phyloP scores from a whole-genome alignment of 2,113 vertebrate species.

The Campylomormyrus tamandua region DNA sequence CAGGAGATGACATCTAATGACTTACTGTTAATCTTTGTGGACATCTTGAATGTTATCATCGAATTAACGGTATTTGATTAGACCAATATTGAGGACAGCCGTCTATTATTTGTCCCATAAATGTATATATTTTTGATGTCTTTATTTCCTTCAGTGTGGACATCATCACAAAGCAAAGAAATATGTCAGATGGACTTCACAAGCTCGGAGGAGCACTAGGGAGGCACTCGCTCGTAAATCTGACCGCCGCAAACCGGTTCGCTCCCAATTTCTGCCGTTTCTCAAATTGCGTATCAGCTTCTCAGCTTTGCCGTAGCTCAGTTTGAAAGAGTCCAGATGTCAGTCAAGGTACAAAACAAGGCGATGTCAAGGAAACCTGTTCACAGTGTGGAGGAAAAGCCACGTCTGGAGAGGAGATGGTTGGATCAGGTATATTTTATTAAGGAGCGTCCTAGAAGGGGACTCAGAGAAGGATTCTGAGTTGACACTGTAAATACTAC shows the following conservation, averaged over 20 bases:
- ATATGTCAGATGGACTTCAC: neutral
- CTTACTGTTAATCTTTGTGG: neutral
- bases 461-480: too few species aligned
- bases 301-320: neutral
- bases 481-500: too few species aligned
- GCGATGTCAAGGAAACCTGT: neutral
- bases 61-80: neutral
- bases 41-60: neutral
- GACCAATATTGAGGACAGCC: neutral
- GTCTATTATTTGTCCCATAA: neutral
- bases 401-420: neutral
- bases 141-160: neutral
- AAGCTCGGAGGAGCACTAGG: neutral
- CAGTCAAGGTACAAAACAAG: neutral
- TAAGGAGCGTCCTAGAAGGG: too few species aligned
- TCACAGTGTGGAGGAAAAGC: neutral
- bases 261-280: too few species aligned
- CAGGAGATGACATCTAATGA: neutral
- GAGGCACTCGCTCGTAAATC: neutral
- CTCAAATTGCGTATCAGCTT: neutral
- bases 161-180: neutral
- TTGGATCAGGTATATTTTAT: neutral
- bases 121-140: neutral
- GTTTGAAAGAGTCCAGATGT: neutral
- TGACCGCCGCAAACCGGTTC: neutral